Evolutionary conservation across 23 tunicate species (phyloP).

Genomic region (Halocynthia aurantium): DNA sequence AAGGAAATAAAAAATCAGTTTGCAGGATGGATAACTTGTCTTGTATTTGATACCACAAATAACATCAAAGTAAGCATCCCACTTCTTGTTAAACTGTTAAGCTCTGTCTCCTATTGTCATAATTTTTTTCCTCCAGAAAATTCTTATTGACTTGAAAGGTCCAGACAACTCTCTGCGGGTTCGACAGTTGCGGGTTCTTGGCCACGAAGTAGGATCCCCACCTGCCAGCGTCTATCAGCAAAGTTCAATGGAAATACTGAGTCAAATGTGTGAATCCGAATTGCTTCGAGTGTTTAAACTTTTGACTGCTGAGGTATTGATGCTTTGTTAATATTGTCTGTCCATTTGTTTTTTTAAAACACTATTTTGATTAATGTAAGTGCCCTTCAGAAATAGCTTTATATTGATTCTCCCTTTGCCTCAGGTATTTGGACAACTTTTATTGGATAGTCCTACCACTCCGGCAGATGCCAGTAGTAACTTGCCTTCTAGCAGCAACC

Average conservation of each 20-base stretch:
- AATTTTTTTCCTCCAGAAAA: conserved; percentile 12
- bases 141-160: conserved; percentile 51
- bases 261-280: conserved; percentile 55
- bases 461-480: too few species aligned
- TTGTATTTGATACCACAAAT: too few species aligned
- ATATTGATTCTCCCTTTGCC: neutral
- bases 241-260: conserved; percentile 2
- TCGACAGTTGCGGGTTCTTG: conserved; percentile 52
- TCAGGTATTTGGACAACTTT: conserved; percentile 63
- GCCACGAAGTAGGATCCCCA: neutral
- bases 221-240: too few species aligned
- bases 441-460: conserved; percentile 26
- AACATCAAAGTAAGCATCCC: too few species aligned
- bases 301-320: conserved; percentile 52
- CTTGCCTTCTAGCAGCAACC: too few species aligned
- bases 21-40: conserved; percentile 36
- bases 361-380: neutral
- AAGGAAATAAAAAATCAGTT: conserved; percentile 24
- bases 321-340: neutral
- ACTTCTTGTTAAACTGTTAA: too few species aligned
- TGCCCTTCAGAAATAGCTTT: neutral
- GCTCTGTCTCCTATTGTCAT: too few species aligned
- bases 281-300: conserved; percentile 53
- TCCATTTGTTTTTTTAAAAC: neutral
- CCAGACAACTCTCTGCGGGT: conserved; percentile 63